Evolutionary conservation across 2,797 vertebrate genomes (phyloP).

Genomic region (Setipinna tenuifilis): DNA sequence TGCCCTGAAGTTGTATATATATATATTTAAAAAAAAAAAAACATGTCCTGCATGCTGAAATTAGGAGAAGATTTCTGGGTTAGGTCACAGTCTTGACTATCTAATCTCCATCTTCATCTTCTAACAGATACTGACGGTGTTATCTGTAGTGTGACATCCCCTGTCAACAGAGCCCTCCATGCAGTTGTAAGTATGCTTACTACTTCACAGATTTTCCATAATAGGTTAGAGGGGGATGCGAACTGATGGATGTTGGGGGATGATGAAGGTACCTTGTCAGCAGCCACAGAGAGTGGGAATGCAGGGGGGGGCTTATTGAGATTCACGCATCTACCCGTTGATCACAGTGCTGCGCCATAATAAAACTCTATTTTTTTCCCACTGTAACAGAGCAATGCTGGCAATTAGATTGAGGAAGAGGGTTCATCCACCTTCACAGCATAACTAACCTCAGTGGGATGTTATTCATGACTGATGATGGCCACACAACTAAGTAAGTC

Average conservation of each 20-base stretch:
- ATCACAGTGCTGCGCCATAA: too few species aligned
- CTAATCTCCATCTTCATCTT: conserved; percentile 8
- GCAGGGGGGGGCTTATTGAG: too few species aligned
- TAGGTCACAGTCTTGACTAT: neutral
- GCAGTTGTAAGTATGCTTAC: conserved; percentile 23
- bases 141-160: conserved; percentile 11
- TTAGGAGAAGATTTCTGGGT: neutral
- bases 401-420: conserved; percentile 23
- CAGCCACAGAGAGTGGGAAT: neutral
- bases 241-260: neutral
- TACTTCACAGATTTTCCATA: conserved; percentile 25
- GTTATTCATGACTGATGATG: conserved; percentile 29
- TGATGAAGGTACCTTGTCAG: conserved; percentile 28
- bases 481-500: neutral
- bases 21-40: neutral
- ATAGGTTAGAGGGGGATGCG: neutral
- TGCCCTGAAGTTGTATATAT: neutral
- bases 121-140: neutral
- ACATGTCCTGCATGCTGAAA: neutral
- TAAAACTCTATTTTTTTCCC: neutral
- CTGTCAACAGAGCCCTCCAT: neutral
- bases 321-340: too few species aligned
- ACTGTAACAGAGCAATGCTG: conserved; percentile 30
- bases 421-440: conserved; percentile 28
- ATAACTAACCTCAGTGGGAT: conserved; percentile 43